phyloP scores from a whole-genome alignment of 2,888 invertebrate genomes.

The Drosophila yooni region DNA sequence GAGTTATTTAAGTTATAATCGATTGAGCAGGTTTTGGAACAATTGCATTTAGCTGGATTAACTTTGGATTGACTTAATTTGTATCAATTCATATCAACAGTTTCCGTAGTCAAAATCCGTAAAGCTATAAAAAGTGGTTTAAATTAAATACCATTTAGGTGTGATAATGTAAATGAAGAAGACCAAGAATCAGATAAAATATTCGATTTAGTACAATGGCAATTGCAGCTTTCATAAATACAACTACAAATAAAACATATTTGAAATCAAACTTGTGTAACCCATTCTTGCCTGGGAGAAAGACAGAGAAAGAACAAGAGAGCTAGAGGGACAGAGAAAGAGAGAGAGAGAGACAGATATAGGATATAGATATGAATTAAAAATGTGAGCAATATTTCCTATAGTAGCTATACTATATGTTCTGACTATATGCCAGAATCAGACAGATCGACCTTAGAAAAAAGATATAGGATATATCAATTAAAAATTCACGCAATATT shows the following conservation, averaged over 20 bases:
- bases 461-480: background rate
- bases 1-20: too few species aligned
- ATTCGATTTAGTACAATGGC: background rate
- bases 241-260: background rate
- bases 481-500: background rate
- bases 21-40: background rate
- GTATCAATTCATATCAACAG: background rate
- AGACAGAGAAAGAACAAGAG: background rate
- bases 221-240: background rate
- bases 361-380: background rate
- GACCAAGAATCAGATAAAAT: background rate
- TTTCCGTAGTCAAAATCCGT: background rate
- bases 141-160: background rate
- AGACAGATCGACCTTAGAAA: too few species aligned
- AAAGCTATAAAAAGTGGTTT: background rate
- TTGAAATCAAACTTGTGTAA: background rate
- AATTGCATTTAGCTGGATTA: background rate
- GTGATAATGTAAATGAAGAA: background rate
- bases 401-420: too few species aligned
- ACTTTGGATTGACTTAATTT: background rate
- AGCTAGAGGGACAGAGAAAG: background rate
- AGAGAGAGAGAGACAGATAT: background rate
- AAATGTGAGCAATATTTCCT: too few species aligned
- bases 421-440: too few species aligned
- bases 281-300: background rate